Evolutionary conservation across 2,888 invertebrate species (phyloP), one percentile per base, ranked within the genome.

Genomic region (Drosophila kanekoi): DNA sequence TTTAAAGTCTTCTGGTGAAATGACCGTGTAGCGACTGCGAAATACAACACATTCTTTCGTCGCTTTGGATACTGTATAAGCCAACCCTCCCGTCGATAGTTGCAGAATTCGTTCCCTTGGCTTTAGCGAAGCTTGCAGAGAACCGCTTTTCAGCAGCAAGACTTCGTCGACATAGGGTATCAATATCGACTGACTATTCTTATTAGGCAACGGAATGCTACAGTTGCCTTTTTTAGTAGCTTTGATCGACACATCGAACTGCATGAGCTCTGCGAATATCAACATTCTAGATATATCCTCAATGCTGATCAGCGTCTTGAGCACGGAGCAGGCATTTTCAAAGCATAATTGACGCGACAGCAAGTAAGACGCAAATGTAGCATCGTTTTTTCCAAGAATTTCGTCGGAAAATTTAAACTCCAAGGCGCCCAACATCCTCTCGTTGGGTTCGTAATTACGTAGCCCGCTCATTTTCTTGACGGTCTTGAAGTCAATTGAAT

Each of bases 231-330:
- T 0, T 9, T 9, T 43, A 1, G 56, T 45, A 3, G 1, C 0
- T 11, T 20, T 2, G 16, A 78, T 38, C 3, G 14, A 5, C 4
- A 48, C 49, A 18, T 72, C 28, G 10, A 52, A 53, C 38, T 80
- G 79, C 0, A 59, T 45, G 0, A 88, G 28, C 28, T 57, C 5
- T 69, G 32, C 3, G 67, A 35, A 64, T 86, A 89, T 3, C 38
- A 62, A 37, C 74, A 89, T 59, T 11, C 13, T 58, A 20, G 72
- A 66, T 3, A 89, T 6, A 62, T 91, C 92, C 66, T 91, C 92
- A 8, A 91, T 88, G 66, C 79, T 65, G 0, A 91, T 20, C 16
- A 91, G 48, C 0, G 71, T 79, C 0, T 43, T 47, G 4, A 89
- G 72, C 11, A 90, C 74, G 1, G 65, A 18, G 38, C 56, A 54